Evolutionary conservation across 1,140 invertebrate genomes (phyloP).

Genomic region (Eufriesea mexicana): DNA sequence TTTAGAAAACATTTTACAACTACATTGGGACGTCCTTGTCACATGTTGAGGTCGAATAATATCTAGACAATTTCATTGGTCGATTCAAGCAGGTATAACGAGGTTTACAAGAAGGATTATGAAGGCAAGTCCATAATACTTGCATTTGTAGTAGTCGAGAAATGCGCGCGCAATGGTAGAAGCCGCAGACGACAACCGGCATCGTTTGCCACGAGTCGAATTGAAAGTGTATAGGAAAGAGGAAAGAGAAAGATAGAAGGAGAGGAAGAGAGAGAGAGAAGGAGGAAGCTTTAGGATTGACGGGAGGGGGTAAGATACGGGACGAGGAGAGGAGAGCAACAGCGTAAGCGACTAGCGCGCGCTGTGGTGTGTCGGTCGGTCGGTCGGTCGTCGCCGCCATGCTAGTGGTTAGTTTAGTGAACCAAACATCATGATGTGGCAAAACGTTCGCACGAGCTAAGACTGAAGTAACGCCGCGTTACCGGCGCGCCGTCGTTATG

Average conservation of each 20-base stretch:
- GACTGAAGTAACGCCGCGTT: constrained; percentile 73
- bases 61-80: constrained; percentile 13
- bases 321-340: constrained; percentile 58
- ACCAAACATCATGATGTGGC: constrained; percentile 83
- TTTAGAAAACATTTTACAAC: background rate
- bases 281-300: constrained; percentile 1
- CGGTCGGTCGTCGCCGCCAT: constrained; percentile 81
- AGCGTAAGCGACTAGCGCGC: constrained; percentile 70
- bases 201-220: constrained; percentile 38
- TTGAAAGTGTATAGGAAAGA: constrained; percentile 13
- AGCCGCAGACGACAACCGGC: constrained; percentile 43
- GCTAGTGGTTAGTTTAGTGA: constrained; percentile 82
- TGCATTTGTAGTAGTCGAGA: background rate
- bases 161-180: constrained; percentile 32
- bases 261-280: constrained; percentile 18
- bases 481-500: constrained; percentile 76
- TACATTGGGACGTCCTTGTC: background rate
- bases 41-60: too few relatives aligned
- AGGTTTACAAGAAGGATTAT: constrained; percentile 15
- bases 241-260: background rate
- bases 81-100: background rate
- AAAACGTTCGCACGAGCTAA: constrained; percentile 79
- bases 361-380: constrained; percentile 72
- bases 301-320: constrained; percentile 24
- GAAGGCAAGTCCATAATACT: constrained; percentile 46